Evolutionary conservation across 2,797 vertebrate genomes (phyloP), one percentile per base, ranked within the genome.

Genomic region (Acanthurus tractus): DNA sequence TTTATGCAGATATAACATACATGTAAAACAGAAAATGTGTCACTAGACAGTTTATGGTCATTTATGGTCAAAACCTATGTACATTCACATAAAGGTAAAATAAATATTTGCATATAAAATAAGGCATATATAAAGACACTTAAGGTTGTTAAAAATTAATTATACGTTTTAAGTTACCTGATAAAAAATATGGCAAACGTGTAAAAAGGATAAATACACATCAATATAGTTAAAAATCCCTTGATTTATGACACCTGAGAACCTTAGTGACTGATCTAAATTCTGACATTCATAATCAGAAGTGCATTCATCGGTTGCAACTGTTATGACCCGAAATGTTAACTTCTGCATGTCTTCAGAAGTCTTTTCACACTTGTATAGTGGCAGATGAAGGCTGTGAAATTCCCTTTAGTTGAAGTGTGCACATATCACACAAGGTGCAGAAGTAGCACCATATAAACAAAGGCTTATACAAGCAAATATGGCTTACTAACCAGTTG

Each of bases 201-300:
- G 53, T 78, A 79, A 83, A 84, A 83, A 69, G 56, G 64, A 83
- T 75, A 89, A 85, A 86, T 84, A 88, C 70, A 83, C 11, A 84
- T 81, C 70, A 91, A 89, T 84, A 88, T 69, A 36, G 65, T 34
- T 78, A 83, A 82, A 72, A 81, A 90, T 94, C 92, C 92, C 92
- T 93, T 94, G 62, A 86, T 92, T 88, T 74, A 59, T 84, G 83
- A 81, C 82, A 93, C 93, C 93, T 95, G 94, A 95, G 93, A 90
- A 84, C 49, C 71, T 42, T 65, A 66, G 40, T 58, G 77, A 77
- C 65, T 81, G 52, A 74, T 74, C 68, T 66, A 46, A 23, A 76
- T 81, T 73, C 54, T 83, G 75, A 91, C 78, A 82, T 87, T 88
- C 53, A 84, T 74, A 66, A 74, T 63, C 59, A 87, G 67, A 88